Base-by-base conservation (phyloP, 2,113 vertebrate genomes). In the Plecotus auritus region DNA sequence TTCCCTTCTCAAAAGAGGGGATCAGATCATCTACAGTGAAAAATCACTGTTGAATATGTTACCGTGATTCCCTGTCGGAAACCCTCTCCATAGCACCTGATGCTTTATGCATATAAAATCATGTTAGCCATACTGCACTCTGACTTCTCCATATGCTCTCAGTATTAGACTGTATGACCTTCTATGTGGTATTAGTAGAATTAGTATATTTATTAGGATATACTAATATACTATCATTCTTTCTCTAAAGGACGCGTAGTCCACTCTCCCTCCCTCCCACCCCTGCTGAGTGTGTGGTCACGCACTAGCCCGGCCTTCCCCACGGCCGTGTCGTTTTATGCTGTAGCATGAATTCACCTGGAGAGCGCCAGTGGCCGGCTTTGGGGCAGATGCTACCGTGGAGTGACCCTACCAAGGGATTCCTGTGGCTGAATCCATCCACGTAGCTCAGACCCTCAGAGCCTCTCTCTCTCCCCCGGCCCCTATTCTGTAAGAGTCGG, bases 301-400 rank as follows among this genome's bases (percentile, higher is more conserved):
- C 30, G 47, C 1, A 64, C 16, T 2, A 49, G 49, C 32, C 7
- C 3, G 9, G 1, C 16, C 47, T 85, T 54, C n/a, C 40, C 4
- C 12, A 0, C 8, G 9, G 37, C 32, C 6, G 1, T 49, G 6
- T 1, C 22, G 18, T 8, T 9, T 23, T 81, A 28, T 13, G 10
- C 4, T 12, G 7, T 0, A 12, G 13, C 4, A 22, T 28, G 35
- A 23, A 4, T 35, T 0, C 18, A 9, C 23, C 35, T 22, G 20
- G 54, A 7, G 20, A 22, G 54, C 56, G 26, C 56, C 18, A 56
- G 26, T 0, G 13, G 35, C 45, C 11, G 26, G 7, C 30, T n/a
- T 66, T 70, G 13, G 51, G 67, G 30, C 1, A 86, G 61, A 61
- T 40, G 12, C n/a, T 35, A 22, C 1, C n/a, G 32, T 22, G 28